Base-by-base conservation (phyloP, 1,140 invertebrate species). In the Tribolium castaneum region DNA sequence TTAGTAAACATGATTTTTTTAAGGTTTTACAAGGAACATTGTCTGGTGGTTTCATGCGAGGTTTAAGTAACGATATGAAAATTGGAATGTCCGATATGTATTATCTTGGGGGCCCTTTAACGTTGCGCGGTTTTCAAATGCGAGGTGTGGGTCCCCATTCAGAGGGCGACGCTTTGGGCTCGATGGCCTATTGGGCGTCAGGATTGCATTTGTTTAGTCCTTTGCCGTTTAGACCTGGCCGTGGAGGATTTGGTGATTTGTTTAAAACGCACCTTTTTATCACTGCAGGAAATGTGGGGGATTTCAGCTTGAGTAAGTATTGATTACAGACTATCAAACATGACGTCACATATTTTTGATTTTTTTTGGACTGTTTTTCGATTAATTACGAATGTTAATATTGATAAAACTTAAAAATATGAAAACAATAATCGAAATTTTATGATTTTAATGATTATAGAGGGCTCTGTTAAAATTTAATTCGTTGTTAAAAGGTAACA, bases 91-190 rank as follows among this genome's bases (percentile, higher is more conserved):
- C 91, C 39, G 96, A 98, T 86, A 89, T 92, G 78, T 97, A 96
- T 89, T 97, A 93, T 86, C 87, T 98, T 22, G 97, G 97, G 30
- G 96, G 97, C 0, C 95, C 97, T 0, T 86, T 95, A 49, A 93
- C 92, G 76, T 82, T 98, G 6, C 87, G 96, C 83, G 97, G 96
- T 10, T 98, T 98, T 86, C 90, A 92, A 51, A 90, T 92, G 85
- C 88, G 94, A 80, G 95, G 96, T 19, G 92, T 95, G 13, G 96
- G 96, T 0, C 95, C 95, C 1, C 92, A 94, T 79, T 86, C 87
- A 59, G 93, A 96, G 81, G 92, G 92, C 51, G 90, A 91, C 85
- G 89, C 92, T 7, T 82, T 93, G 0, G 94, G 94, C 1, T 76
- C 80, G 0, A 75, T 56, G 87, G 89, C 92, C 70, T 97, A 93